Conservation (phyloP, 1,140 invertebrate species). For the Pseudomyrmex sp. region DNA sequence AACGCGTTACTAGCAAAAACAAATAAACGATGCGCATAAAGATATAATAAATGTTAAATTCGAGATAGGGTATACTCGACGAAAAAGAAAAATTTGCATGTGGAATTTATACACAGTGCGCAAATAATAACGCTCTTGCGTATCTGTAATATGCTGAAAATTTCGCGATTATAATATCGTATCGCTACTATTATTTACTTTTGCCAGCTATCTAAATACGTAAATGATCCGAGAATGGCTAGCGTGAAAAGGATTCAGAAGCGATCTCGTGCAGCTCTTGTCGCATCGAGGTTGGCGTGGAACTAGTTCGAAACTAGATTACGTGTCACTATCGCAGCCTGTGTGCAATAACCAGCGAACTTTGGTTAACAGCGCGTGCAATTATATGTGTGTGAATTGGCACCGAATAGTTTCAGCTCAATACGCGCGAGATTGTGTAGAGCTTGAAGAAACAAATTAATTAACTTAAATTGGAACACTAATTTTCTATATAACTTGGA, state of each 20-base stretch:
- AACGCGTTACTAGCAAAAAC: not conserved
- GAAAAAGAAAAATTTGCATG: not conserved
- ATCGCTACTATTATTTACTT: not conserved
- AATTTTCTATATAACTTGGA: not conserved
- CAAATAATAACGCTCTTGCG: too few species aligned
- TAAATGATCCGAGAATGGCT: not conserved
- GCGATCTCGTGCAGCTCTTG: not conserved
- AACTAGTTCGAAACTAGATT: conserved; percentile 56
- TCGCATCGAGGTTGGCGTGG: conserved; percentile 9
- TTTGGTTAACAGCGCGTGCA: conserved; percentile 28
- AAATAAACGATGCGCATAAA: conserved; percentile 24
- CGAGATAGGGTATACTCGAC: not conserved
- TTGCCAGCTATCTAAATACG: not conserved
- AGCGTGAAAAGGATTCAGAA: conserved; percentile 29
- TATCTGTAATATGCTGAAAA: not conserved
- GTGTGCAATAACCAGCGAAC: conserved; percentile 42
- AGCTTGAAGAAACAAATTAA: conserved; percentile 25
- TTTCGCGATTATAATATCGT: not conserved
- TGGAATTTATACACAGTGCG: not conserved
- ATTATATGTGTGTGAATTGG: conserved; percentile 18
- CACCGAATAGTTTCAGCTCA: conserved; percentile 26
- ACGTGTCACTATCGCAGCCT: conserved; percentile 45
- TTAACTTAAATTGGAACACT: not conserved
- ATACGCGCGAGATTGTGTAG: conserved; percentile 6
- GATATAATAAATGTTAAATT: conserved; percentile 3